phyloP scores from a whole-genome alignment of 2,113 vertebrate genomes.

The Rhegmatorhina hoffmannsi region DNA sequence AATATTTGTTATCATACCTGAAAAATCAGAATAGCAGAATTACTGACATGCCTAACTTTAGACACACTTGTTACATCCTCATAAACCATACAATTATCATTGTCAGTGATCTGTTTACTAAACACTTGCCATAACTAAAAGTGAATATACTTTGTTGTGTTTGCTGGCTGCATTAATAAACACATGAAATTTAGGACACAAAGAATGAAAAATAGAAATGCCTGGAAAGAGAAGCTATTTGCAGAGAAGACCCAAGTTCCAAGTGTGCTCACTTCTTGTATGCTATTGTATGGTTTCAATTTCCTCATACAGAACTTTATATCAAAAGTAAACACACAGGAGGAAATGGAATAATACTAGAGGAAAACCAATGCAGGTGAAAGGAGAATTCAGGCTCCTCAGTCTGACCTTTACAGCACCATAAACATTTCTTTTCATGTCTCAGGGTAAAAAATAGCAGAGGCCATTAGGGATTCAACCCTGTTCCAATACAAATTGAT shows the following conservation, averaged over 20 bases:
- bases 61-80: background rate
- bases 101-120: background rate
- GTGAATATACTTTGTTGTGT: background rate
- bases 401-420: conserved; percentile 31
- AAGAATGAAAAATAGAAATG: background rate
- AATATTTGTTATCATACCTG: background rate
- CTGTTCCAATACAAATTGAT: background rate
- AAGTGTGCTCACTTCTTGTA: background rate
- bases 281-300: background rate
- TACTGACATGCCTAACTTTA: background rate
- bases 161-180: background rate
- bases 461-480: background rate
- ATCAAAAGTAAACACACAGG: background rate
- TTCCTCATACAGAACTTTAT: background rate
- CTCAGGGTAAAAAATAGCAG: conserved; percentile 8
- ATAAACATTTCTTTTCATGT: conserved; percentile 18
- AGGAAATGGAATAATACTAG: background rate
- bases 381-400: background rate
- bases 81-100: background rate
- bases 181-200: background rate
- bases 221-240: background rate
- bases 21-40: background rate
- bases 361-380: background rate
- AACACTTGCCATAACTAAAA: background rate
- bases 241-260: background rate